Base-by-base conservation (phyloP, 2,797 vertebrate species). In the Geotrypetes seraphini region DNA sequence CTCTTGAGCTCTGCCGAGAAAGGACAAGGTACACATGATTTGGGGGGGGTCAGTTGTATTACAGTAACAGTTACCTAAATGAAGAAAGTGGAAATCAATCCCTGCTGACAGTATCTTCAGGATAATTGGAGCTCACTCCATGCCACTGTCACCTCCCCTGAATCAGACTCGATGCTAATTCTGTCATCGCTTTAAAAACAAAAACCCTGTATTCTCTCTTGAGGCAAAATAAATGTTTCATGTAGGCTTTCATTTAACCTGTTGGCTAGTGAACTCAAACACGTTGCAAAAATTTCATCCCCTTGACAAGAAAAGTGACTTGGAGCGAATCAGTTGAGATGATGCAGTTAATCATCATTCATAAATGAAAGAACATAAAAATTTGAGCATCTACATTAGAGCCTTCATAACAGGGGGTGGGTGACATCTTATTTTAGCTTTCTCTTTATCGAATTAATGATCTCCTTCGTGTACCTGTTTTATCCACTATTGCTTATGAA, bases 21-120 rank as follows among this genome's bases (percentile, higher is more conserved):
- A 90, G 92, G 93, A 97, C 92, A 96, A 92, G 87, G 89, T 91
- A 91, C n/a, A 84, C 80, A 62, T 82, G 79, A 83, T 75, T n/a
- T n/a, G n/a, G n/a, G 83, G 63, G 63, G 70, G 87, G 88, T 87
- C 90, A 89, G 87, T 86, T 90, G 89, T 75, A 86, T 89, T 90
- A 91, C 86, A 84, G 86, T 87, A 89, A 87, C 67, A 63, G 74
- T 81, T 82, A 78, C 78, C 84, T 78, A 68, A 84, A 85, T 63
- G 63, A 76, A 75, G 75, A 72, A 75, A 73, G 81, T 80, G 81
- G 81, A 91, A 88, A 90, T 90, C 88, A 91, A 93, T 93, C 87
- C 78, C 58, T 76, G 71, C 75, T 94, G 91, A 96, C 91, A 93
- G 84, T 88, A 87, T 91, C 91, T 96, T 86, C 81, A 61, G 90